Evolutionary conservation across 2,113 vertebrate species (phyloP).

Genomic region (Potamarius usumacintae): DNA sequence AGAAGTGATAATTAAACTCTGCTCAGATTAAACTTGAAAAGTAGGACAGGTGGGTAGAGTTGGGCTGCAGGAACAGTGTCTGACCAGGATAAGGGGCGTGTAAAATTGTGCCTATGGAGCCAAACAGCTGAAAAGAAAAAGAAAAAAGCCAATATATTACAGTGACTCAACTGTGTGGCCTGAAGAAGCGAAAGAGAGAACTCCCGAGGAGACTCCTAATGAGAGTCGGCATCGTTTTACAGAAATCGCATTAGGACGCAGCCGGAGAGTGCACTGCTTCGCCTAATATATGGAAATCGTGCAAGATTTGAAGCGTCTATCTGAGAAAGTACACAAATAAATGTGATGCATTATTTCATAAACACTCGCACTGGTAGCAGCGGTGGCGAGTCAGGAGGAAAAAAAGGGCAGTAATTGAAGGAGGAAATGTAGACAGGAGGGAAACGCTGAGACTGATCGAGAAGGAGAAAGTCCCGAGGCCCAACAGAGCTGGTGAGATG

Average conservation of each 20-base stretch:
- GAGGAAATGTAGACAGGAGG: constrained; percentile 28
- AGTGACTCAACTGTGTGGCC: constrained; percentile 6
- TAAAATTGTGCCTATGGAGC: not conserved
- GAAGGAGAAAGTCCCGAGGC: constrained; percentile 48
- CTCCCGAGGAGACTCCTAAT: constrained; percentile 22
- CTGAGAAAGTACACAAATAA: constrained; percentile 34
- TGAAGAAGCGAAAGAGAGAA: not conserved
- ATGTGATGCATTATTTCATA: constrained; percentile 41
- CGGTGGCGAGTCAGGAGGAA: constrained; percentile 20
- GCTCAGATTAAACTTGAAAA: not conserved
- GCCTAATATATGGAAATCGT: constrained; percentile 22
- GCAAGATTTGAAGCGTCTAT: not conserved
- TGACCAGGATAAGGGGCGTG: not conserved
- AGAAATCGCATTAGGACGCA: constrained; percentile 22
- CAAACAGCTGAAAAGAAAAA: not conserved
- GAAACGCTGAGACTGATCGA: constrained; percentile 7
- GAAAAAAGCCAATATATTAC: not conserved
- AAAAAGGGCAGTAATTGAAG: constrained; percentile 54
- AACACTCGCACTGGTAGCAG: not conserved
- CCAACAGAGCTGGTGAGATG: constrained; percentile 58
- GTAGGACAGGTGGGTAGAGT: not conserved
- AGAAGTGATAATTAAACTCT: not conserved
- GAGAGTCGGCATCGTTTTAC: constrained; percentile 8
- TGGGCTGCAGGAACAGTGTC: not conserved
- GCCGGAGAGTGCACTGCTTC: not conserved